Evolutionary conservation across 2,888 invertebrate genomes (phyloP), one percentile per base, ranked within the genome.

Genomic region (Orchestes rusci): DNA sequence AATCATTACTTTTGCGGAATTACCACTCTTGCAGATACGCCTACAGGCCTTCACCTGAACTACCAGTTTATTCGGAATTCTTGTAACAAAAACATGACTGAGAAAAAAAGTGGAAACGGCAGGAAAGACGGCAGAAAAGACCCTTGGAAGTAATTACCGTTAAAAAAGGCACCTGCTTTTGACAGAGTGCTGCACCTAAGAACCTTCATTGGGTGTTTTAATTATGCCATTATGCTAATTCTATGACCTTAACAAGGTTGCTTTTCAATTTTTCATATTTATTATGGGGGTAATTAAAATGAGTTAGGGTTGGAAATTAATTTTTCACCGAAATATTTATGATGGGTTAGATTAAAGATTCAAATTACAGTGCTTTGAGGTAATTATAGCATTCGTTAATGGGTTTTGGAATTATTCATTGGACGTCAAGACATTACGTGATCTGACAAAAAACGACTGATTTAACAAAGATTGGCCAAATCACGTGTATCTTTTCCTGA

Each of bases 401-500:
- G n/a, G n/a, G n/a, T n/a, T n/a, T n/a, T n/a, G n/a, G n/a, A n/a
- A n/a, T n/a, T n/a, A n/a, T n/a, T n/a, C n/a, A n/a, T n/a, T n/a
- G n/a, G n/a, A n/a, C n/a, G n/a, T n/a, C n/a, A n/a, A n/a, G n/a
- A n/a, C n/a, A n/a, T n/a, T n/a, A n/a, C n/a, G n/a, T n/a, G n/a
- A n/a, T n/a, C n/a, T n/a, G n/a, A n/a, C n/a, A n/a, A 52, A 53
- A 43, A 58, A 51, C 43, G 39, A 47, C 52, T 53, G 54, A 53
- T 56, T 55, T 42, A 53, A 51, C 43, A 60, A 57, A 58, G 59
- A 64, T 63, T 61, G 59, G 59, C 59, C 56, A 62, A 65, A 65
- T 65, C 61, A 63, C 61, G 60, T 61, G 59, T 59, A 57, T 59
- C 59, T 59, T 56, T 60, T 60, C 63, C 62, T 60, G 57, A 56